Conservation (phyloP, 2,113 vertebrate genomes). For the Geococcyx californianus region DNA sequence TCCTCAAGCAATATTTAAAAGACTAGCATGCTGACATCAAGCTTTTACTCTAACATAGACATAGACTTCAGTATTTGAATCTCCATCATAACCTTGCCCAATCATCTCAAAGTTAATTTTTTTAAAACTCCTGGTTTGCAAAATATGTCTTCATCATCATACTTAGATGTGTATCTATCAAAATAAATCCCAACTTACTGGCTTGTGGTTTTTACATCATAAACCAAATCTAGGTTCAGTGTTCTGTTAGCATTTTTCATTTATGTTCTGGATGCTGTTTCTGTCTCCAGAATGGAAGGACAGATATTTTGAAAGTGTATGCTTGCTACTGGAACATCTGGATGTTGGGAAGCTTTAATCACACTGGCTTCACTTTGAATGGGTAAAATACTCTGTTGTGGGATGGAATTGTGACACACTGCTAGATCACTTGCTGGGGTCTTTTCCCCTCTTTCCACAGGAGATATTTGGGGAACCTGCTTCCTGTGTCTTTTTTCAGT, state of each 20-base stretch:
- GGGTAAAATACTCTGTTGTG: neutral
- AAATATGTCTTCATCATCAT: neutral
- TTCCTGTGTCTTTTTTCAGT: neutral
- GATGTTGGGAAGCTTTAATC: neutral
- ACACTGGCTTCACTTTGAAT: neutral
- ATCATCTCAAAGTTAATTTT: neutral
- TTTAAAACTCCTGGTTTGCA: neutral
- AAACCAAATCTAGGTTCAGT: neutral
- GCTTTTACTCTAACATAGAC: neutral
- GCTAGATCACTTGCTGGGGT: neutral
- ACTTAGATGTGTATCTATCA: rapidly evolving
- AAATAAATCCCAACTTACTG: neutral
- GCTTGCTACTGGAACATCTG: neutral
- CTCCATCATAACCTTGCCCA: neutral
- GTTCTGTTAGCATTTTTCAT: neutral
- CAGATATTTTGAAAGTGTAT: neutral
- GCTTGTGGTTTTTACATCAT: neutral
- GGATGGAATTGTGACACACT: neutral
- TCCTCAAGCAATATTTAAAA: neutral
- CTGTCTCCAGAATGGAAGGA: neutral
- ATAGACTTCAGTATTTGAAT: neutral
- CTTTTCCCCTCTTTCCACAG: neutral
- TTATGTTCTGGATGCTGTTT: neutral
- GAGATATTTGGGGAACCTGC: neutral
- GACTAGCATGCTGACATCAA: neutral